Conservation (phyloP, 2,888 invertebrate genomes). For the Strigamia crassipes region DNA sequence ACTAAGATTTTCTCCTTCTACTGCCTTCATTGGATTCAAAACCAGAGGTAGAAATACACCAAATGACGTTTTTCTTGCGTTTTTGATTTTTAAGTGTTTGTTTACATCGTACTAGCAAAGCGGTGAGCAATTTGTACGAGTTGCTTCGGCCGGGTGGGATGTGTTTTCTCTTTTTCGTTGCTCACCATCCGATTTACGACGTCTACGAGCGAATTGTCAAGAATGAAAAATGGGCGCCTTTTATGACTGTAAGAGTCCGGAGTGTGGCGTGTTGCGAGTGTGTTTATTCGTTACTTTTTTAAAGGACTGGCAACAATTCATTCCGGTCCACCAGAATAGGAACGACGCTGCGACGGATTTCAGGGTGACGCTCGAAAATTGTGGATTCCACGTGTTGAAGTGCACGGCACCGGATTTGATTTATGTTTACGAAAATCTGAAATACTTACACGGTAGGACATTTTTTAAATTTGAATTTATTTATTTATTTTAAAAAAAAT, state of each 20-base stretch:
- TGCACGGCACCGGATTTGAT: constrained; percentile 67
- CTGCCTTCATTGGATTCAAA: constrained; percentile 77
- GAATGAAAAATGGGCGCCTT: constrained; percentile 66
- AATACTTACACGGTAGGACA: no score
- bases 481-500: constrained; percentile 4
- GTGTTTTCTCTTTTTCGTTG: constrained; percentile 71
- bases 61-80: no score
- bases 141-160: constrained; percentile 72
- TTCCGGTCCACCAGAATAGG: constrained; percentile 71
- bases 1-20: constrained; percentile 77
- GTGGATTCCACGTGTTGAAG: constrained; percentile 67
- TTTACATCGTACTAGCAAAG: constrained; percentile 61
- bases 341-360: constrained; percentile 66
- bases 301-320: constrained; percentile 67
- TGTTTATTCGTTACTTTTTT: no score
- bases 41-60: constrained; percentile 75
- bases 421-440: constrained; percentile 67
- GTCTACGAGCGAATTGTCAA: constrained; percentile 69
- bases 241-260: constrained; percentile 68
- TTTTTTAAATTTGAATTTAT: no score
- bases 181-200: constrained; percentile 71
- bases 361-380: constrained; percentile 63
- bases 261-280: no score
- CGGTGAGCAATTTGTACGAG: constrained; percentile 69
- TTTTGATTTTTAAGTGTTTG: background rate